Evolutionary conservation across 2,797 vertebrate species (phyloP).

Genomic region (Rhadinocentrus ornatus): DNA sequence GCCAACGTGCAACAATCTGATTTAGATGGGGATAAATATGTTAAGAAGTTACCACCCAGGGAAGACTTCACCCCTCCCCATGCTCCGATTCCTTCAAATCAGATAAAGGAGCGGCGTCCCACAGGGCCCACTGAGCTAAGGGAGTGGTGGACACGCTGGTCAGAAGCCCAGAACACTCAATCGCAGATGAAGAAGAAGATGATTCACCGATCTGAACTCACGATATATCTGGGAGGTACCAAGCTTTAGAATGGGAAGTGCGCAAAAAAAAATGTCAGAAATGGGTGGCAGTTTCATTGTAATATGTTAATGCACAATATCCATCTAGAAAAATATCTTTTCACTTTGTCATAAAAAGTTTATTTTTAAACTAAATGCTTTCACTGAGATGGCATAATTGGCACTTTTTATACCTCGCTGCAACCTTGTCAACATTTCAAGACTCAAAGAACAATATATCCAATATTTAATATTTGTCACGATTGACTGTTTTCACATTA

Average conservation of each 20-base stretch:
- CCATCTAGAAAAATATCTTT: background rate
- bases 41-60: slow-evolving; percentile 64
- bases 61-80: slow-evolving; percentile 52
- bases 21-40: slow-evolving; percentile 37
- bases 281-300: background rate
- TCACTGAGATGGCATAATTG: background rate
- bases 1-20: slow-evolving; percentile 32
- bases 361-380: too few relatives aligned
- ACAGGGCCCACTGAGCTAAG: slow-evolving; percentile 76
- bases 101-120: slow-evolving; percentile 68
- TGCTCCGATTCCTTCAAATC: slow-evolving; percentile 60
- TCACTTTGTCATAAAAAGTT: background rate
- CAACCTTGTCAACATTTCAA: background rate
- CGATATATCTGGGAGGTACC: slow-evolving; percentile 76
- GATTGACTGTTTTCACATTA: background rate
- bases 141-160: slow-evolving; percentile 82
- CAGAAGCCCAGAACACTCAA: slow-evolving; percentile 61
- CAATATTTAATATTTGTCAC: background rate
- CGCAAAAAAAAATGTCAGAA: too few relatives aligned
- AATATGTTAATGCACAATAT: background rate
- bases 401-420: background rate
- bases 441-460: background rate
- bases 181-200: slow-evolving; percentile 44
- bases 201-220: slow-evolving; percentile 81
- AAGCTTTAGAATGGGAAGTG: slow-evolving; percentile 63